Evolutionary conservation across 2,113 vertebrate species (phyloP).

Genomic region (Nettapus auritus): DNA sequence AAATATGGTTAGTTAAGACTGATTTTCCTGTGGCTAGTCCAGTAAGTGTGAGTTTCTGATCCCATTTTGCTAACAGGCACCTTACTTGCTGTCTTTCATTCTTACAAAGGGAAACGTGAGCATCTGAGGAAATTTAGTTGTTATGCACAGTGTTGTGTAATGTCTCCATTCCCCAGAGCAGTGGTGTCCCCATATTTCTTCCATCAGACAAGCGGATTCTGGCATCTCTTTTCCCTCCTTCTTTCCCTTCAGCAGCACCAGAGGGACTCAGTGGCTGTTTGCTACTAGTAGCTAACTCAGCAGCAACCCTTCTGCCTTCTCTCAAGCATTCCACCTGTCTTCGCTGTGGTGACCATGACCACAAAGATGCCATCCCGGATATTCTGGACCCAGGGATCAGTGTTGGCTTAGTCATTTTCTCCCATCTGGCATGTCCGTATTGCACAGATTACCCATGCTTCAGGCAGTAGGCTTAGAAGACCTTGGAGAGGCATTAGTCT

Average conservation of each 20-base stretch:
- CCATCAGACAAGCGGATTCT: neutral
- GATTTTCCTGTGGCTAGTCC: neutral
- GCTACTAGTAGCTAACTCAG: neutral
- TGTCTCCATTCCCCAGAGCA: neutral
- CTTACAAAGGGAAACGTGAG: fast-evolving
- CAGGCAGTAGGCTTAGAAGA: neutral
- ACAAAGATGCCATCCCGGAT: neutral
- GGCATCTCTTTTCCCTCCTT: neutral
- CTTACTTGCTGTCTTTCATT: neutral
- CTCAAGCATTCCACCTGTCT: neutral
- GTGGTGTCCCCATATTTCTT: neutral
- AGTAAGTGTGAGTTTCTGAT: neutral
- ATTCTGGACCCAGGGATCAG: neutral
- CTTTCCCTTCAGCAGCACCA: neutral
- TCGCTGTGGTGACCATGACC: neutral
- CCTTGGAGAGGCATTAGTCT: neutral
- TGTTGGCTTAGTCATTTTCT: neutral
- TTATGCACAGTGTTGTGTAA: neutral
- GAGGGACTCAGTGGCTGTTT: neutral
- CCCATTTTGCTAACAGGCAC: neutral
- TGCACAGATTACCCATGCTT: neutral
- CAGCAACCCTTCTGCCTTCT: neutral
- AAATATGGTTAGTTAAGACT: neutral
- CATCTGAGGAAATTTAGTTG: neutral
- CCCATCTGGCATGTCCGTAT: neutral